Conservation (phyloP, 2,797 vertebrate species). For the Pelobates cultripes region DNA sequence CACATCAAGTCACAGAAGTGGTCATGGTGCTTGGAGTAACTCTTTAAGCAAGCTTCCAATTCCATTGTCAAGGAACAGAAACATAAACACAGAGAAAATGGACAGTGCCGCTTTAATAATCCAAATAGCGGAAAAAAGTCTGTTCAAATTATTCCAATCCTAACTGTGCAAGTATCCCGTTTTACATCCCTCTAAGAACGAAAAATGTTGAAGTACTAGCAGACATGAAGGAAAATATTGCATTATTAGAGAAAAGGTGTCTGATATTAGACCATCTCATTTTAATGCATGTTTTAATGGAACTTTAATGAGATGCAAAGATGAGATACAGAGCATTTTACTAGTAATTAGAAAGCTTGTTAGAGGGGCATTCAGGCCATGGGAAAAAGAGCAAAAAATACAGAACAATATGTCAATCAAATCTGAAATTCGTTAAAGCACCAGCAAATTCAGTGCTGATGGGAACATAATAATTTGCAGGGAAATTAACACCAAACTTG, state of each 20-base stretch:
- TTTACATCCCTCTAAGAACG: neutral
- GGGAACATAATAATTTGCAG: too few relatives aligned
- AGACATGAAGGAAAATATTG: neutral
- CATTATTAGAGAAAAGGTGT: neutral
- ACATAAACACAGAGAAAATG: too few relatives aligned
- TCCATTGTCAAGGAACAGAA: too few relatives aligned
- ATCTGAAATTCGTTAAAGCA: neutral
- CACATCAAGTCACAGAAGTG: too few relatives aligned
- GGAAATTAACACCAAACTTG: too few relatives aligned
- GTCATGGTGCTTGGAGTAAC: too few relatives aligned
- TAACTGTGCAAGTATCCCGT: too few relatives aligned
- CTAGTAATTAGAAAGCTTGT: conserved; percentile 1
- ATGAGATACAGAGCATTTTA: neutral
- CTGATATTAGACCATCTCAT: neutral
- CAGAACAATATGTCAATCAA: neutral
- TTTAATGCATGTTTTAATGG: neutral
- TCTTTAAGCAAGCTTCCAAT: too few relatives aligned
- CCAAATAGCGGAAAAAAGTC: too few relatives aligned
- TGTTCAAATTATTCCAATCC: too few relatives aligned
- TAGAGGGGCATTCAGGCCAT: neutral
- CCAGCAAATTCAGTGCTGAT: too few relatives aligned
- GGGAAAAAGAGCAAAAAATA: neutral
- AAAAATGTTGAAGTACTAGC: neutral
- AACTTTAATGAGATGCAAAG: neutral
- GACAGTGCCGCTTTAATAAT: too few relatives aligned